phyloP scores from a whole-genome alignment of 2,888 invertebrate genomes.

The Amphipoea oculea region DNA sequence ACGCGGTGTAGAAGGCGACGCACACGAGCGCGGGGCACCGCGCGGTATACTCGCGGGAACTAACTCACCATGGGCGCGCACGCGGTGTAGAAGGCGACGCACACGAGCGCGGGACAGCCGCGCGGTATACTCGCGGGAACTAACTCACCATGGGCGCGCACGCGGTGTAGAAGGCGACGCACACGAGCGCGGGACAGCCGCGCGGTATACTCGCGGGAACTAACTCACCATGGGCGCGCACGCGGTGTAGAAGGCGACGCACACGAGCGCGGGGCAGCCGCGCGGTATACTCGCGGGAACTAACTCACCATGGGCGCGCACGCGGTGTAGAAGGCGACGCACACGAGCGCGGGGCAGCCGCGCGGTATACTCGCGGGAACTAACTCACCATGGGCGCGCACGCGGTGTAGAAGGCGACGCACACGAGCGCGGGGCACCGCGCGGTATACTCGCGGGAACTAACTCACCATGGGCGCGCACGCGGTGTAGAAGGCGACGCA shows the following conservation, averaged over 20 bases:
- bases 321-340: conserved; percentile 94
- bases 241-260: conserved; percentile 94
- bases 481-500: conserved; percentile 95
- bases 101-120: conserved; percentile 96
- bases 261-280: conserved; percentile 96
- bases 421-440: conserved; percentile 97
- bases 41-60: not conserved
- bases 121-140: conserved; percentile 55
- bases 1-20: conserved; percentile 93
- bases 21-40: conserved; percentile 96
- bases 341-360: conserved; percentile 96
- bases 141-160: conserved; percentile 95
- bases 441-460: not conserved
- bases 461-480: conserved; percentile 95
- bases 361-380: conserved; percentile 55
- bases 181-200: conserved; percentile 95
- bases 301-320: conserved; percentile 95
- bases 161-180: conserved; percentile 94
- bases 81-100: conserved; percentile 94
- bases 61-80: conserved; percentile 95
- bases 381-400: conserved; percentile 95
- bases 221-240: conserved; percentile 95
- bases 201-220: not conserved
- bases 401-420: conserved; percentile 94
- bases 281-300: conserved; percentile 55